Evolutionary conservation across 2,888 invertebrate species (phyloP).

Genomic region (Gastrophysa polygoni): DNA sequence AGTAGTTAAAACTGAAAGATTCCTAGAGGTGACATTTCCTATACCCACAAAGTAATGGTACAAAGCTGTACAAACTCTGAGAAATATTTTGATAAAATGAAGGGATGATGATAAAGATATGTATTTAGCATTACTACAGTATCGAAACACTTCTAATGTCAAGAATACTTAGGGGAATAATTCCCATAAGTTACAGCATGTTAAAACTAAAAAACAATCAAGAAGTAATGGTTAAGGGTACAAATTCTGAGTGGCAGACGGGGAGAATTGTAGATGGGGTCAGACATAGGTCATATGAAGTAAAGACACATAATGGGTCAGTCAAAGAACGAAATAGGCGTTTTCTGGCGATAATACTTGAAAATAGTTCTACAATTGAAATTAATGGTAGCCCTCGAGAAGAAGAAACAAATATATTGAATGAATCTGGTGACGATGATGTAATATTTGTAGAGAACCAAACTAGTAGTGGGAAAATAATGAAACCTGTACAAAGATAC

Average conservation of each 20-base stretch:
- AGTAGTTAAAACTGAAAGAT: too few relatives aligned
- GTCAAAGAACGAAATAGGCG: neutral
- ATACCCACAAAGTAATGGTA: too few relatives aligned
- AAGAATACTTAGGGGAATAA: too few relatives aligned
- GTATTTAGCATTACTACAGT: too few relatives aligned
- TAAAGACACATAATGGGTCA: neutral
- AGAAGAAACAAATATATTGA: neutral
- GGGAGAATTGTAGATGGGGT: neutral
- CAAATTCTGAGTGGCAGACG: neutral
- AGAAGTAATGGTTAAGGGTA: neutral
- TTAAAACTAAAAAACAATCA: neutral
- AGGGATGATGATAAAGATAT: too few relatives aligned
- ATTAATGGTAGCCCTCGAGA: neutral
- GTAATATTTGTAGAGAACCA: too few relatives aligned
- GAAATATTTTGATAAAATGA: too few relatives aligned
- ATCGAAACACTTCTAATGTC: too few relatives aligned
- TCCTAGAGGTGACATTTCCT: too few relatives aligned
- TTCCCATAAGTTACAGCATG: too few relatives aligned
- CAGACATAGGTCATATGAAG: constrained; percentile 2
- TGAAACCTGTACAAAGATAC: neutral
- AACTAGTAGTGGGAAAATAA: neutral
- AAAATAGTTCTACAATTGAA: neutral
- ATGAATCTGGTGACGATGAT: neutral
- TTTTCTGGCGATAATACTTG: neutral
- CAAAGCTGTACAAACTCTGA: too few relatives aligned